Percentiles rank a stretch among this genome's conserved stretches.
phyloP scores from a whole-genome alignment of 2,888 invertebrate genomes.

The Drosophila differens region DNA sequence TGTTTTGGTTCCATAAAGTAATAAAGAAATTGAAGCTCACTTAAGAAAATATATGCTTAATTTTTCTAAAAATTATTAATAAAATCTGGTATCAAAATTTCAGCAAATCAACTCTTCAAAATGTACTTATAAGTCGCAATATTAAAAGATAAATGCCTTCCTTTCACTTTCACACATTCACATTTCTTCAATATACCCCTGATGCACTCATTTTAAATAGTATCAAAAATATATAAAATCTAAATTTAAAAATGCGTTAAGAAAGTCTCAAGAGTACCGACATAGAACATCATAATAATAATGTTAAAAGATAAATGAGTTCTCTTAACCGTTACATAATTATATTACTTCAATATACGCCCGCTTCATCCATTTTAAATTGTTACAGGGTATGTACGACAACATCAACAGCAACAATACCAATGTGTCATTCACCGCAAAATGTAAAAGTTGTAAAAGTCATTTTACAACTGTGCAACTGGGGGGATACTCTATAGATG shows the following conservation, averaged over 20 bases:
- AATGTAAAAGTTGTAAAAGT: conserved; percentile 77
- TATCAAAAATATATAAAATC: not conserved
- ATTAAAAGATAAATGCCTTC: not conserved
- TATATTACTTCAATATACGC: not conserved
- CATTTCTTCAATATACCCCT: not conserved
- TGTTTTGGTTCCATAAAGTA: not conserved
- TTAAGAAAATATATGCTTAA: not conserved
- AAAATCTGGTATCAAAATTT: not conserved
- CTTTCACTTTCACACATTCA: not conserved
- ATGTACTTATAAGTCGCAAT: not conserved
- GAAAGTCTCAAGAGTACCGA: not conserved
- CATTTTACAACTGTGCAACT: conserved; percentile 49
- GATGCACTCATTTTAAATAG: no score
- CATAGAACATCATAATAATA: not conserved
- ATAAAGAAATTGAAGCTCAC: not conserved
- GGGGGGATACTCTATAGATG: conserved; percentile 6
- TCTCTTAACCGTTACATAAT: not conserved
- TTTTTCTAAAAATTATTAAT: no score
- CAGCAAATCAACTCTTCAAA: not conserved
- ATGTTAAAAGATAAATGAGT: not conserved
- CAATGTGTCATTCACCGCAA: conserved; percentile 58
- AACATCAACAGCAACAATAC: conserved; percentile 29
- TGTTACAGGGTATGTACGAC: conserved; percentile 19
- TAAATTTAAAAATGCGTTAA: not conserved
- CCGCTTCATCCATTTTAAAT: not conserved